A percentile compares a stretch with the other conserved stretches of the same genome.
Conservation (phyloP, 2,113 vertebrate genomes). For the Menura novaehollandiae region DNA sequence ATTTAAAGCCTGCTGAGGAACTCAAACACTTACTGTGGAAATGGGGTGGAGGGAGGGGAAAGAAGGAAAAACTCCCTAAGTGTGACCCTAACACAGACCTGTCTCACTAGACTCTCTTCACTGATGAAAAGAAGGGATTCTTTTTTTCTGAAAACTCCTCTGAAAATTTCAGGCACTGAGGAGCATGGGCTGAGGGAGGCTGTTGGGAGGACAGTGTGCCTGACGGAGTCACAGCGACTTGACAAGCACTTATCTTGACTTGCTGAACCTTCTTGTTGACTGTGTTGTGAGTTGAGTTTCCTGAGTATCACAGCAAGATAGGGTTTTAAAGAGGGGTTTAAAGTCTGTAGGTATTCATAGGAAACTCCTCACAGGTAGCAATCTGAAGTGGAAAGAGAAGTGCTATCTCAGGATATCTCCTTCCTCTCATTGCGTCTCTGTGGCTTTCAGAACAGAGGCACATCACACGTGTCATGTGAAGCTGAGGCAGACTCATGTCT, state of each 20-base stretch:
- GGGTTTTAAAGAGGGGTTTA: not conserved
- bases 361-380: not conserved
- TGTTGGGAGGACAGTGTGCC: not conserved
- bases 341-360: not conserved
- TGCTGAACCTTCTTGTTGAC: not conserved
- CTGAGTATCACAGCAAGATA: not conserved
- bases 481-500: not conserved
- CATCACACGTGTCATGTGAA: not conserved
- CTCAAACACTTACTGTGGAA: not conserved
- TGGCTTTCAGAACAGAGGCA: not conserved
- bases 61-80: not conserved
- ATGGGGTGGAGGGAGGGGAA: not conserved
- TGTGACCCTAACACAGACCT: not conserved
- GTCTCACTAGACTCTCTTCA: not conserved
- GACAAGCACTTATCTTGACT: not conserved
- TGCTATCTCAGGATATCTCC: not conserved
- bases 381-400: not conserved
- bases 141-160: not conserved
- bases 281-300: not conserved
- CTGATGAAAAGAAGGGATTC: not conserved
- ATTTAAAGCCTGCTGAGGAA: not conserved
- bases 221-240: not conserved
- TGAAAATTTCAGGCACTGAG: not conserved
- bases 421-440: fast-evolving
- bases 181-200: not conserved